phyloP scores from a whole-genome alignment of 2,797 vertebrate genomes.

The Melanotaenia nigrans region DNA sequence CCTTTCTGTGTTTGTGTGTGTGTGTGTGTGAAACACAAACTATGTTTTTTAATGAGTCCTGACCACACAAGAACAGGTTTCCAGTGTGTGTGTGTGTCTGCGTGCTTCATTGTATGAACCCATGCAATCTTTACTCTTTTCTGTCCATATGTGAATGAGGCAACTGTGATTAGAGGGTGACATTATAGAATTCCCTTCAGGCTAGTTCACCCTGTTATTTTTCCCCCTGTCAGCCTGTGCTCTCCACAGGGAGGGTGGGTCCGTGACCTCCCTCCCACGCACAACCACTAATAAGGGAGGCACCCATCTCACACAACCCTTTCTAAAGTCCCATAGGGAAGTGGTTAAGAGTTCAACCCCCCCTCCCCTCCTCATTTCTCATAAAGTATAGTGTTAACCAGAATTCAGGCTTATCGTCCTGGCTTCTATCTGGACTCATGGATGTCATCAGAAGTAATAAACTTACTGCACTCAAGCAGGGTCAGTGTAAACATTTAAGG shows the following conservation, averaged over 20 bases:
- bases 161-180: conserved; percentile 76
- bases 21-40: neutral
- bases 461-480: conserved; percentile 8
- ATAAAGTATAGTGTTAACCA: conserved; percentile 18
- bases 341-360: conserved; percentile 18
- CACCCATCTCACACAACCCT: conserved; percentile 38
- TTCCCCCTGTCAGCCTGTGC: conserved; percentile 55
- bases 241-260: conserved; percentile 69
- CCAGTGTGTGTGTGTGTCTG: conserved; percentile 3
- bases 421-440: conserved; percentile 34
- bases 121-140: conserved; percentile 19
- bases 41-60: neutral
- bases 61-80: neutral
- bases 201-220: conserved; percentile 74
- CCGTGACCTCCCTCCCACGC: conserved; percentile 69
- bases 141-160: conserved; percentile 51
- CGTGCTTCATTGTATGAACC: conserved; percentile 23
- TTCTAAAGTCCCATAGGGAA: conserved; percentile 33
- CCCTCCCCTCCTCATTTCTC: conserved; percentile 22
- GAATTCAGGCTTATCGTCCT: conserved; percentile 13
- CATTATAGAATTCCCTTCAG: conserved; percentile 42
- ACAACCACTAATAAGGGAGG: conserved; percentile 65
- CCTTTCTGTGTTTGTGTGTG: neutral
- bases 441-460: conserved; percentile 32
- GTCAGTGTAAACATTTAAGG: conserved; percentile 17